A percentile compares a stretch with the other conserved stretches of the same genome.
These are phyloP conservation scores for Leucoraja ocellata DNA, from an alignment of 2,797 vertebrate genomes.

Conservation along the genomic window DNA sequence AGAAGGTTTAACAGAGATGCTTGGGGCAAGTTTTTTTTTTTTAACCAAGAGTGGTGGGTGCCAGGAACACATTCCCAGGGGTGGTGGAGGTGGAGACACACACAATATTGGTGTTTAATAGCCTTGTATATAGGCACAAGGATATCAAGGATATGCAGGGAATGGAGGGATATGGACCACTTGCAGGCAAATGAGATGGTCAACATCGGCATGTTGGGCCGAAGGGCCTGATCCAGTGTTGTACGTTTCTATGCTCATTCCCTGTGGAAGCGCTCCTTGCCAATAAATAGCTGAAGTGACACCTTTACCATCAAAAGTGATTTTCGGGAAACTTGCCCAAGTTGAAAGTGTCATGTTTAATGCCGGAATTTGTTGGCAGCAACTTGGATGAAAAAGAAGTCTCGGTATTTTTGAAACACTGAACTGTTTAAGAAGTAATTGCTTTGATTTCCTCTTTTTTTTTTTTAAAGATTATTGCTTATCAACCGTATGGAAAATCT, in stretches of 20 bases:
- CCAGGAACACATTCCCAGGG: too few species aligned
- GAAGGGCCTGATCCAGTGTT: too few species aligned
- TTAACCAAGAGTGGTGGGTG: too few species aligned
- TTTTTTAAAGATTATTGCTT: slow-evolving; percentile 79
- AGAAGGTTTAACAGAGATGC: too few species aligned
- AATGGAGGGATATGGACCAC: too few species aligned
- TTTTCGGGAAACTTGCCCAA: neutral
- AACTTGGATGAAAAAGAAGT: neutral
- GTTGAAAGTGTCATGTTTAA: neutral
- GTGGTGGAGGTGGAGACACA: too few species aligned
- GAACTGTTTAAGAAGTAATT: neutral
- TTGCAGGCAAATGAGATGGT: too few species aligned
- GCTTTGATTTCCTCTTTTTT: neutral
- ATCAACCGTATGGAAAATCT: slow-evolving; percentile 85
- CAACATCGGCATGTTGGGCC: too few species aligned
- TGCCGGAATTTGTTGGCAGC: neutral
- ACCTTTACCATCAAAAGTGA: neutral
- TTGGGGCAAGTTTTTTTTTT: too few species aligned
- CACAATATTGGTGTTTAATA: too few species aligned
- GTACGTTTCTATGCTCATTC: neutral
- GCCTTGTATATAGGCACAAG: too few species aligned
- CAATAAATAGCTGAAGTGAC: neutral
- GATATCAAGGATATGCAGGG: too few species aligned
- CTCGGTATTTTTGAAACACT: neutral
- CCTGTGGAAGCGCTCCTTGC: neutral